Evolutionary conservation across 2,797 vertebrate species (phyloP), one percentile per base, ranked within the genome.

Genomic region (Podargus strigoides): DNA sequence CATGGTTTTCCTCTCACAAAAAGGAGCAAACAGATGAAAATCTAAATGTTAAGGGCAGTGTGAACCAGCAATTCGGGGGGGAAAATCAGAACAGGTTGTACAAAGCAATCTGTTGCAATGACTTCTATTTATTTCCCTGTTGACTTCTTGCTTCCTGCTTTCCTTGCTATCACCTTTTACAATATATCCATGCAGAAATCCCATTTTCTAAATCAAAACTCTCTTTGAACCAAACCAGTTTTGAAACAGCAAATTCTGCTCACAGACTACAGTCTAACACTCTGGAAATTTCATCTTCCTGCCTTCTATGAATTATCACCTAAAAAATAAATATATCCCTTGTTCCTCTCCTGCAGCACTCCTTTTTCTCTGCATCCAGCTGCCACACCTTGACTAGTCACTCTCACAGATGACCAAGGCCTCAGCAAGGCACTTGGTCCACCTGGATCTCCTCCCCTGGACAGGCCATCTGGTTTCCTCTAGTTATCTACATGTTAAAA

Each of bases 1-100:
- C 75, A 82, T 56, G 80, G 90, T 60, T 95, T 93, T 82, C 27
- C 80, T 82, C 84, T 87, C 70, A 70, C 53, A 89, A 75, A 85
- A 92, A 79, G 90, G 68, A 95, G 88, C 69, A 95, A 95, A 85
- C 86, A 93, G 81, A 93, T 92, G 84, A 95, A 95, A 95, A 94
- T 87, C 88, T 87, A 82, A 92, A 93, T 90, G 87, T 94, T 96
- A 91, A 96, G 91, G 91, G 67, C 85, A 96, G 77, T 19, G 24
- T 27, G 59, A 94, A 91, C n/a, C 55, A 78, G 72, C 78, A 93
- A 86, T 94, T 81, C 5, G 1, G 21, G 50, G 42, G 1, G 27
- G 83, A 85, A 94, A 59, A 37, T 55, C 58, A 52, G 77, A 91
- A 94, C 55, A 82, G 66, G 80, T 88, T 90, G 83, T 58, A 90